phyloP scores from a whole-genome alignment of 2,113 vertebrate genomes.

The Amazona vittata region DNA sequence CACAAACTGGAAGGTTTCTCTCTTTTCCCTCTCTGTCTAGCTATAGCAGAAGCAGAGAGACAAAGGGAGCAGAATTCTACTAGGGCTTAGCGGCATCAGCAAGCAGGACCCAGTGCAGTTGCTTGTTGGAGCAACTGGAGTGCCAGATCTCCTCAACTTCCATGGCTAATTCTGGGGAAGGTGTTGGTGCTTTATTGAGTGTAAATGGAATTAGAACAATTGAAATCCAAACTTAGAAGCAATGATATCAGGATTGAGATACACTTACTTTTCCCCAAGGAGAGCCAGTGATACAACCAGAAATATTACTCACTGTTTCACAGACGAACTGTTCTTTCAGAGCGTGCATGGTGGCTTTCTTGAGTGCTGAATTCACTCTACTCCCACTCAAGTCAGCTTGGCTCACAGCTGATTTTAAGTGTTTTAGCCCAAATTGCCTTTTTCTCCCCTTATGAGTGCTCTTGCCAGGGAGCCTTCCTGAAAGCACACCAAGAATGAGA shows the following conservation, averaged over 20 bases:
- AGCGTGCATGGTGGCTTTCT: background rate
- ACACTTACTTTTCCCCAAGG: conserved; percentile 28
- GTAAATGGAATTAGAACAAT: background rate
- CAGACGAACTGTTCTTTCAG: background rate
- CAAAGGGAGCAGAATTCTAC: background rate
- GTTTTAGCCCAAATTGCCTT: conserved; percentile 12
- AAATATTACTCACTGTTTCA: background rate
- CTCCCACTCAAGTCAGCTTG: conserved; percentile 20
- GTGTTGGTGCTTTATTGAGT: background rate
- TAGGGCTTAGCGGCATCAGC: background rate
- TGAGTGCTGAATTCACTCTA: background rate
- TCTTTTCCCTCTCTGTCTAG: background rate
- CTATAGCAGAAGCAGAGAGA: background rate
- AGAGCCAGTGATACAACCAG: background rate
- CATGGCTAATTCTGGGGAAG: background rate
- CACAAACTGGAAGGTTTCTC: fast-evolving
- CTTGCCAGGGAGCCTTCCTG: background rate
- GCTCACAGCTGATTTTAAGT: background rate
- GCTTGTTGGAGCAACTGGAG: background rate
- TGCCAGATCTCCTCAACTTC: background rate
- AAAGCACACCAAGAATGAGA: background rate
- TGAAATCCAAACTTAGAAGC: background rate
- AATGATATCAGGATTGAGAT: background rate
- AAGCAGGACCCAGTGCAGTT: background rate
- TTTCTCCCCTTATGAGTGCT: background rate